Evolutionary conservation across 2,797 vertebrate genomes (phyloP).

Genomic region (Centroberyx gerrardi): DNA sequence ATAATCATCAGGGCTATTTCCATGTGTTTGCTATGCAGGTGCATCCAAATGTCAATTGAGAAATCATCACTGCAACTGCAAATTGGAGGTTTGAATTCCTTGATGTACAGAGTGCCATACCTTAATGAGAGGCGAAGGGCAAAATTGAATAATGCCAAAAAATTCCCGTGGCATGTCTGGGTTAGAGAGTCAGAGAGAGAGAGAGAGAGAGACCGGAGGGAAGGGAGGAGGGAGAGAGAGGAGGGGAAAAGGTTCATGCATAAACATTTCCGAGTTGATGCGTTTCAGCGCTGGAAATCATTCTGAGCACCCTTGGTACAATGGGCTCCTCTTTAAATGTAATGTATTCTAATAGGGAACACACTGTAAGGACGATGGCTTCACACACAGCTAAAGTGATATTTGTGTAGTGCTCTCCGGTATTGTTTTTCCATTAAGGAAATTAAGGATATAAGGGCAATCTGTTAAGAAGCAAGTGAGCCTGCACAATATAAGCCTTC

Average conservation of each 20-base stretch:
- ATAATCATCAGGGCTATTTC: constrained; percentile 76
- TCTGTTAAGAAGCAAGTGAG: constrained; percentile 49
- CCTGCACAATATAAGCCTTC: constrained; percentile 24
- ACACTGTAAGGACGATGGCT: constrained; percentile 24
- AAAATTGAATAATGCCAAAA: constrained; percentile 59
- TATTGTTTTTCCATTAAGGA: constrained; percentile 38
- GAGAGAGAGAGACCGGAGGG: too few relatives aligned
- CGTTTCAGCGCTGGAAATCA: constrained; percentile 41
- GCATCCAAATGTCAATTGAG: constrained; percentile 72
- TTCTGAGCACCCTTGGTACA: constrained; percentile 38
- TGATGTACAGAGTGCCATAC: constrained; percentile 49
- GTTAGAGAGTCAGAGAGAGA: not conserved
- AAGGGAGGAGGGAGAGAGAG: too few relatives aligned
- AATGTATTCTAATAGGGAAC: constrained; percentile 47
- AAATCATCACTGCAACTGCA: constrained; percentile 74
- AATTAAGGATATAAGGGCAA: constrained; percentile 47
- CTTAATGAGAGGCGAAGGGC: constrained; percentile 70
- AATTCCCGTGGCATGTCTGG: constrained; percentile 19
- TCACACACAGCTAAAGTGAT: constrained; percentile 8
- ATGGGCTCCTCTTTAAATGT: constrained; percentile 34
- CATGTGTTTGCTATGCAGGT: constrained; percentile 74
- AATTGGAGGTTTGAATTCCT: constrained; percentile 75
- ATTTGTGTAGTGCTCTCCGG: constrained; percentile 1
- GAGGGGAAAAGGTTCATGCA: constrained; percentile 30
- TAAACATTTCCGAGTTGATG: constrained; percentile 47